Evolutionary conservation across 1,140 invertebrate species (phyloP).

Genomic region (Ylistrum balloti): DNA sequence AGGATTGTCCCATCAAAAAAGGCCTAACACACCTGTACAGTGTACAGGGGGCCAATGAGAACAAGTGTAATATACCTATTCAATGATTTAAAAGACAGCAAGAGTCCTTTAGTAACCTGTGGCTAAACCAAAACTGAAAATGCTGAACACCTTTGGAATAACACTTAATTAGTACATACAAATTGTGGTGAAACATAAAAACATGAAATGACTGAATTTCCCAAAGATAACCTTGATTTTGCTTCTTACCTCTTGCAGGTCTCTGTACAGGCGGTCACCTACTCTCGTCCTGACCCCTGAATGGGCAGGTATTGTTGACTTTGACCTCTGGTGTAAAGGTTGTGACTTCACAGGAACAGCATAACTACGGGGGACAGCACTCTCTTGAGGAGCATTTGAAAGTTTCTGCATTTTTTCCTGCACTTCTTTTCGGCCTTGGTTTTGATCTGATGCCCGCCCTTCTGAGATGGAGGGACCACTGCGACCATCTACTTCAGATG

Average conservation of each 20-base stretch:
- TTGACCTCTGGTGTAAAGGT: slow-evolving; percentile 11
- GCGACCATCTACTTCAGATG: not conserved
- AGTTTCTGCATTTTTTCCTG: not conserved
- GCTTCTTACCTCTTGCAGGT: not conserved
- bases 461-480: not conserved
- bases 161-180: too few relatives aligned
- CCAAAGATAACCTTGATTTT: too few relatives aligned
- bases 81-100: too few relatives aligned
- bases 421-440: slow-evolving; percentile 6
- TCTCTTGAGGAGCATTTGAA: slow-evolving; percentile 18
- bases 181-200: not conserved
- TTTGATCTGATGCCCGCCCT: not conserved
- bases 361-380: not conserved
- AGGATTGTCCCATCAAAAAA: not conserved
- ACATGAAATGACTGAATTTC: too few relatives aligned
- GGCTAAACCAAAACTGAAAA: too few relatives aligned
- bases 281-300: not conserved
- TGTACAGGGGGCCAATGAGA: too few relatives aligned
- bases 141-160: too few relatives aligned
- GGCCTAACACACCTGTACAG: not conserved
- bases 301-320: not conserved
- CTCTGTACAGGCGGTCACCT: not conserved
- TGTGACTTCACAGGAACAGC: not conserved
- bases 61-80: too few relatives aligned
- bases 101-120: too few relatives aligned